Percentiles rank a stretch among this genome's conserved stretches.
phyloP scores from a whole-genome alignment of 2,888 invertebrate genomes.

The Tachina fera region DNA sequence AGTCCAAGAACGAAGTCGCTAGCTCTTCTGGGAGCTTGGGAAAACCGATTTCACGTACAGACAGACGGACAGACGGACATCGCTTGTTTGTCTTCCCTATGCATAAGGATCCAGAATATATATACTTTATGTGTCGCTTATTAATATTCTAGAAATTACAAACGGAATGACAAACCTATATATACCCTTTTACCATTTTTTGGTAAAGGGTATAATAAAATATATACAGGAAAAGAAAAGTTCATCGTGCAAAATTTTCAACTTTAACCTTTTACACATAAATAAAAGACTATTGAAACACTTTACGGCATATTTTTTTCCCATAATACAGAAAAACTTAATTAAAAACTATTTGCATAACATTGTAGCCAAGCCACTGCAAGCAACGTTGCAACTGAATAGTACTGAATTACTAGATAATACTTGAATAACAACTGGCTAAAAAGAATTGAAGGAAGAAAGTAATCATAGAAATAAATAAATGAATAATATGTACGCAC shows the following conservation, averaged over 20 bases:
- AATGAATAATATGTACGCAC: not conserved
- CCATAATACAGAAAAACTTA: slow-evolving; percentile 24
- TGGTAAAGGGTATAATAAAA: no score
- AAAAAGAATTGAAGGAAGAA: not conserved
- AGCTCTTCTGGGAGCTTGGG: no score
- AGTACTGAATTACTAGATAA: slow-evolving; percentile 9
- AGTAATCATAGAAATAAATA: not conserved
- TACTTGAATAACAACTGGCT: not conserved
- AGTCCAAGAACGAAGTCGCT: no score
- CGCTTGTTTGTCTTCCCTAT: no score
- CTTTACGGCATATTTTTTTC: slow-evolving; percentile 18
- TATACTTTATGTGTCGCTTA: no score
- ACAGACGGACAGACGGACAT: no score
- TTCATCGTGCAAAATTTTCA: not conserved
- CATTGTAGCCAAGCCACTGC: slow-evolving; percentile 5
- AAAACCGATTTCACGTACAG: no score
- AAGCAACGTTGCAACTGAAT: not conserved
- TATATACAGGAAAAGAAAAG: not conserved
- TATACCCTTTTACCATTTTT: no score
- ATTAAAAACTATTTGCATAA: slow-evolving; percentile 63
- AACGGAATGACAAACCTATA: no score
- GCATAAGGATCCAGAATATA: no score
- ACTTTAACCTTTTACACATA: slow-evolving; percentile 17
- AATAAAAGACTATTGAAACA: slow-evolving; percentile 2
- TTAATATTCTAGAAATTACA: no score